Conservation (phyloP, 1,140 invertebrate species). For the Pachyrhynchus sulphureomaculatus region DNA sequence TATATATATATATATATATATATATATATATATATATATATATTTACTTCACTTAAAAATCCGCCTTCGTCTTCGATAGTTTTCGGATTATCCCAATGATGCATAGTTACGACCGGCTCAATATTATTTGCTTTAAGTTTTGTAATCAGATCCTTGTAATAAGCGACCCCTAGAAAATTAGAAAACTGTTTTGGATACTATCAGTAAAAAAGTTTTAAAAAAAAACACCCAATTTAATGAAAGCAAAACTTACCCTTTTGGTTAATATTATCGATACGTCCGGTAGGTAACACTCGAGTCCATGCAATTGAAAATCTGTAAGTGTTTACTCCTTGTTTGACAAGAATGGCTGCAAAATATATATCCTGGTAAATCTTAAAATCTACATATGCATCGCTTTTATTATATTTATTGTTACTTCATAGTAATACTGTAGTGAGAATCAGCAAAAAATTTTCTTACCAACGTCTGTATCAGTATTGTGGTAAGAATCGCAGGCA, state of each 20-base stretch:
- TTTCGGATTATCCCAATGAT: slow-evolving; percentile 71
- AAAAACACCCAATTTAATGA: no score
- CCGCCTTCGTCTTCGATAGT: slow-evolving; percentile 56
- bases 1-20: no score
- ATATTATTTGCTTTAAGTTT: slow-evolving; percentile 57
- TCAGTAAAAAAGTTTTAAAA: not conserved
- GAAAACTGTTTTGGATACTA: not conserved
- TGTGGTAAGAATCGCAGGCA: slow-evolving; percentile 60
- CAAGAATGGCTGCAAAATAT: slow-evolving; percentile 41
- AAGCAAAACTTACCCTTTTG: slow-evolving; percentile 51
- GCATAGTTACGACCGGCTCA: slow-evolving; percentile 66
- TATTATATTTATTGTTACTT: no score
- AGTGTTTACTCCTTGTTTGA: slow-evolving; percentile 53
- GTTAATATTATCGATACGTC: slow-evolving; percentile 54
- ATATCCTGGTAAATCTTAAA: not conserved
- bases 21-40: no score
- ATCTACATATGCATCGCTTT: not conserved
- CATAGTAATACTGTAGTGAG: no score
- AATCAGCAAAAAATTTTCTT: no score
- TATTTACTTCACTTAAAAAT: slow-evolving; percentile 16
- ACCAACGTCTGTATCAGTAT: slow-evolving; percentile 57
- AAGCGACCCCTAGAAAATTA: slow-evolving; percentile 45
- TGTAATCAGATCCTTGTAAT: slow-evolving; percentile 61
- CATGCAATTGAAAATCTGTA: slow-evolving; percentile 64
- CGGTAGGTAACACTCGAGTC: slow-evolving; percentile 48